These are phyloP conservation scores for Craterocephalus amniculus DNA, from an alignment of 2,797 vertebrate species.

Conservation along the genomic window DNA sequence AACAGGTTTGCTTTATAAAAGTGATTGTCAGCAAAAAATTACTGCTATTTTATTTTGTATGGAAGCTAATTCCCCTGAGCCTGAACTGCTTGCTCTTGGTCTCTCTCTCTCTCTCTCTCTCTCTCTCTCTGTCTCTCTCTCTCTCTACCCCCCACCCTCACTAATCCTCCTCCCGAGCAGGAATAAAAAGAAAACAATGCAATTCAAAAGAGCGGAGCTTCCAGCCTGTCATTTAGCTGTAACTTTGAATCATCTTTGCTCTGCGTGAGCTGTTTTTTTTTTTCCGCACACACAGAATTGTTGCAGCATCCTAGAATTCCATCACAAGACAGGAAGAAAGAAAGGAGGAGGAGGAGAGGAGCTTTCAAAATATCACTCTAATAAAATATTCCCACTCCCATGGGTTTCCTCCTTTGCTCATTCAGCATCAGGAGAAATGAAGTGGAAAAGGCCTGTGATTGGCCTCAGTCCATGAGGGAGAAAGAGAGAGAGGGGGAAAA, in stretches of 20 bases:
- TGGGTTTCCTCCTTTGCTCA: constrained; percentile 76
- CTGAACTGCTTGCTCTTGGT: constrained; percentile 65
- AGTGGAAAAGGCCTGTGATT: constrained; percentile 72
- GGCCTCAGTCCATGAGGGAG: constrained; percentile 61
- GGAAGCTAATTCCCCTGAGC: constrained; percentile 70
- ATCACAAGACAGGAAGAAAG: constrained; percentile 71
- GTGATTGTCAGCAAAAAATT: constrained; percentile 79
- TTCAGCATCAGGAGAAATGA: constrained; percentile 73
- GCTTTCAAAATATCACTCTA: constrained; percentile 77
- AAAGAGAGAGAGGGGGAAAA: constrained; percentile 7
- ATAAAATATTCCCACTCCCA: constrained; percentile 81
- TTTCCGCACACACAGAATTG: constrained; percentile 45
- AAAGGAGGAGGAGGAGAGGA: constrained; percentile 51
- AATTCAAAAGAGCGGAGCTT: constrained; percentile 66
- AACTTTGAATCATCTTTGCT: constrained; percentile 77
- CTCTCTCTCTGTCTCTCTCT: constrained; percentile 69
- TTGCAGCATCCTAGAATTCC: constrained; percentile 72
- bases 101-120: constrained; percentile 59
- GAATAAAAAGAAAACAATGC: constrained; percentile 76
- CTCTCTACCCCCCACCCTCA: constrained; percentile 4
- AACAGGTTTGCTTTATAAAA: constrained; percentile 64
- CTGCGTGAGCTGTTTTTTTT: constrained; percentile 69
- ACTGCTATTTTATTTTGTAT: constrained; percentile 76
- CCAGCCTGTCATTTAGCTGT: constrained; percentile 78
- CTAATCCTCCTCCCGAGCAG: constrained; percentile 61